Percentiles rank a stretch among this genome's conserved stretches.
Evolutionary conservation across 2,888 invertebrate genomes (phyloP).

Genomic region (Drosophila ochracea): DNA sequence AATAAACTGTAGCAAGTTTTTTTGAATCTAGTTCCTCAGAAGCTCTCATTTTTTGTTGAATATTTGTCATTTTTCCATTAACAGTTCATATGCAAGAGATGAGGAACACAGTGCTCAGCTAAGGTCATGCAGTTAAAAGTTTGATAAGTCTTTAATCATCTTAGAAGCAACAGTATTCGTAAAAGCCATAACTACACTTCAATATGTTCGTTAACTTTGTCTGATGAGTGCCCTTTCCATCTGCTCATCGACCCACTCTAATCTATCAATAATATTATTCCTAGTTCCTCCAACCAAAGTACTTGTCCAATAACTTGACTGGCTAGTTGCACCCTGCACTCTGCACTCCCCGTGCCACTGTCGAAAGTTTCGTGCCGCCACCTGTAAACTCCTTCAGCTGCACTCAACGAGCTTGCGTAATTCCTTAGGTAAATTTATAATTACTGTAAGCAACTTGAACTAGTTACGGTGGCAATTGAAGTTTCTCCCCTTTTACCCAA

Average conservation of each 20-base stretch:
- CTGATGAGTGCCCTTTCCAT: background rate
- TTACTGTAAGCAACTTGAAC: constrained; percentile 80
- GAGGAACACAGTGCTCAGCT: background rate
- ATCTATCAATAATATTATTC: constrained; percentile 80
- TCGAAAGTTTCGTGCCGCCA: constrained; percentile 39
- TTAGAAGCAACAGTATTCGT: constrained; percentile 6
- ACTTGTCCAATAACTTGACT: constrained; percentile 47
- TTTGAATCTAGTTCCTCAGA: background rate
- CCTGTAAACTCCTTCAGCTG: constrained; percentile 45
- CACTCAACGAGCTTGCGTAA: constrained; percentile 69
- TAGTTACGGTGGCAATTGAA: constrained; percentile 67
- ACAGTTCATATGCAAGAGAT: constrained; percentile 1
- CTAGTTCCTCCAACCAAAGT: constrained; percentile 45
- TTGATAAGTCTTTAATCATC: constrained; percentile 22
- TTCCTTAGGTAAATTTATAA: constrained; percentile 80
- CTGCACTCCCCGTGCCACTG: constrained; percentile 1
- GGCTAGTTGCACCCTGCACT: constrained; percentile 29
- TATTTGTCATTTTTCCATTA: constrained; percentile 2
- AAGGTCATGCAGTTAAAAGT: background rate
- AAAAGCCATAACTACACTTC: constrained; percentile 30
- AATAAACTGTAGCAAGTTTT: background rate
- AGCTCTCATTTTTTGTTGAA: background rate
- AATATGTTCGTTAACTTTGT: constrained; percentile 24
- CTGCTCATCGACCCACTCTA: constrained; percentile 49
- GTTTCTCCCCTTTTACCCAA: constrained; percentile 43